A percentile compares a stretch with the other conserved stretches of the same genome.
Evolutionary conservation across 2,888 invertebrate species (phyloP).

Genomic region (Sphaerophoria rueppellii): DNA sequence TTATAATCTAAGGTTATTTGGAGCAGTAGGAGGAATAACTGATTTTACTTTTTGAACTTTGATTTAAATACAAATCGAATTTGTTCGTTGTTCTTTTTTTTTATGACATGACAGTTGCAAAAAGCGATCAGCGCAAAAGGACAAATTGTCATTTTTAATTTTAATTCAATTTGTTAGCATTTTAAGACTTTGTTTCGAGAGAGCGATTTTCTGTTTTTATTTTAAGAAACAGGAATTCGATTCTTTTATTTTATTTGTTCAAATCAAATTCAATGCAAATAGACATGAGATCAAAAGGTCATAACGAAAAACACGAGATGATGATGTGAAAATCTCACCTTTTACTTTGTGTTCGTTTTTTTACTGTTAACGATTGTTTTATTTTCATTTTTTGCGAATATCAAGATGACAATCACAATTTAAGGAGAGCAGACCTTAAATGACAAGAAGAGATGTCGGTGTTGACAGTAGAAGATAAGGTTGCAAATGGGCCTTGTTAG

Average conservation of each 20-base stretch:
- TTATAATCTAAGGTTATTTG: background rate
- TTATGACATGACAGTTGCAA: background rate
- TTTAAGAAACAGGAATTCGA: background rate
- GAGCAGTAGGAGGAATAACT: background rate
- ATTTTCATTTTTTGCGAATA: slow-evolving; percentile 31
- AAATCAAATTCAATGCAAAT: background rate
- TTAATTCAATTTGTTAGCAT: background rate
- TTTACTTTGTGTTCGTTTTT: slow-evolving; percentile 20
- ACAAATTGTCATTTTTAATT: background rate
- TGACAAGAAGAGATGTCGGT: background rate
- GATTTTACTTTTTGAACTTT: background rate
- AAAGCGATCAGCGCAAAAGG: background rate
- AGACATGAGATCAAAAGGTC: slow-evolving; percentile 57
- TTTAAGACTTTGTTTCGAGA: background rate
- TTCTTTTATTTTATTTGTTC: background rate
- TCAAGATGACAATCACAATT: slow-evolving; percentile 17
- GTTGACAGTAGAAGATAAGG: background rate
- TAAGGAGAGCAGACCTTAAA: background rate
- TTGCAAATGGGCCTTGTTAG: background rate
- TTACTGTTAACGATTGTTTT: background rate
- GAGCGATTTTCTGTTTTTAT: background rate
- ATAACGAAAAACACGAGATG: slow-evolving; percentile 44
- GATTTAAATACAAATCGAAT: background rate
- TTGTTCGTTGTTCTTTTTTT: background rate
- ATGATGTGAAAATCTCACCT: slow-evolving; percentile 43